Evolutionary conservation across 2,888 invertebrate species (phyloP).

Genomic region (Plebejus argus): DNA sequence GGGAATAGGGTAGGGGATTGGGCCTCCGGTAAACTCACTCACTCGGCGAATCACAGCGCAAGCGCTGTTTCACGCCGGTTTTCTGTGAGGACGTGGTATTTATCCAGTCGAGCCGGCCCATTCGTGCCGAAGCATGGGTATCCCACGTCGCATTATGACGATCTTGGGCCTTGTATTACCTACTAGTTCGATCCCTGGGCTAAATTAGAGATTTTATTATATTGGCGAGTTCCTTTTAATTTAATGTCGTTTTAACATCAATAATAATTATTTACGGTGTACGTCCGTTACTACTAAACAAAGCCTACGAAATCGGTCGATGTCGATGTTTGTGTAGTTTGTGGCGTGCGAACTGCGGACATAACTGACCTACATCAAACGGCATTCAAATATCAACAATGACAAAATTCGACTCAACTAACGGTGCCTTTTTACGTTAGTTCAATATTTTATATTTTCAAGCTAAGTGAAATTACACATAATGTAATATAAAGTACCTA

Average conservation of each 20-base stretch:
- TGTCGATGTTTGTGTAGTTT: not conserved
- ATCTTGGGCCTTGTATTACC: too few relatives aligned
- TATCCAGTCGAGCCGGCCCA: too few relatives aligned
- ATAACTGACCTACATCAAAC: constrained; percentile 14
- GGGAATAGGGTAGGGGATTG: too few relatives aligned
- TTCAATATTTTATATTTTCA: not conserved
- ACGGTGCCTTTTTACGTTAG: not conserved
- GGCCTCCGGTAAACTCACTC: too few relatives aligned
- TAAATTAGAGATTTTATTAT: not conserved
- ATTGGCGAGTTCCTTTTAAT: not conserved
- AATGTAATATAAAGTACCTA: not conserved
- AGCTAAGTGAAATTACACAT: not conserved
- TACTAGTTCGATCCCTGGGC: not conserved
- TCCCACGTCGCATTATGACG: too few relatives aligned
- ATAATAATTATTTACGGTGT: not conserved
- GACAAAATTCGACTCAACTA: not conserved
- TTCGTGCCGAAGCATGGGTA: too few relatives aligned
- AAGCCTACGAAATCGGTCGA: not conserved
- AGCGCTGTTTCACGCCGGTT: too few relatives aligned
- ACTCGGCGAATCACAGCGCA: too few relatives aligned
- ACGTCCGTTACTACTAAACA: not conserved
- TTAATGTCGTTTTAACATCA: not conserved
- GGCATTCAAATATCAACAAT: constrained; percentile 26
- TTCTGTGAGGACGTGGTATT: too few relatives aligned
- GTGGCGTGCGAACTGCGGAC: constrained; percentile 4